Conservation (phyloP, 2,888 invertebrate species). For the Aleiodes leptofemur region DNA sequence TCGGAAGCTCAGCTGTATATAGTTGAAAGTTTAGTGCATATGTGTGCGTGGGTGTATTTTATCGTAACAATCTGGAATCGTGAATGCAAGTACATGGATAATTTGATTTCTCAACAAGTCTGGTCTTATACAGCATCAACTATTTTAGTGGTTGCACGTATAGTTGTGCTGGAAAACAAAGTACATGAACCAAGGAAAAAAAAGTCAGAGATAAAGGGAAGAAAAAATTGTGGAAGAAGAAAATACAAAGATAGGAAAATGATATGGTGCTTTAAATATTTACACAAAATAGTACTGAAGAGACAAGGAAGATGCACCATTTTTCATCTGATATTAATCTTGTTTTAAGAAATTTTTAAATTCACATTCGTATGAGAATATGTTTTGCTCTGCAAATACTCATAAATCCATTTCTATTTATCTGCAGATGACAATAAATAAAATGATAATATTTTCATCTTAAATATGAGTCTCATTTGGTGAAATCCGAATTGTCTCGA, state of each 20-base stretch:
- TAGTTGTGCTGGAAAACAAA: neutral
- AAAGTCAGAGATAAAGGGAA: neutral
- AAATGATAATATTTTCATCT: no score
- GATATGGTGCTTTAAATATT: constrained; percentile 13
- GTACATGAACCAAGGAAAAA: neutral
- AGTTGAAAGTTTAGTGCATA: neutral
- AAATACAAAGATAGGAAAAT: constrained; percentile 10
- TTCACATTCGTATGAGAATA: neutral
- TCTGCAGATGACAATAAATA: neutral
- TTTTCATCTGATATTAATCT: constrained; percentile 5
- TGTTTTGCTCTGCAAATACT: neutral
- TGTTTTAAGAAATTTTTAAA: neutral
- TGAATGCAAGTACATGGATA: constrained; percentile 36
- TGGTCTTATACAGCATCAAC: constrained; percentile 9
- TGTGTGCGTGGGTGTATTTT: constrained; percentile 28
- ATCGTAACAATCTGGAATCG: constrained; percentile 37
- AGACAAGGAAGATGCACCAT: constrained; percentile 3
- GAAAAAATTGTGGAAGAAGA: constrained; percentile 6
- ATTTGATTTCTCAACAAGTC: constrained; percentile 41
- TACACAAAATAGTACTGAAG: constrained; percentile 15
- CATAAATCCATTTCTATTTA: neutral
- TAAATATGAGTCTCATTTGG: no score
- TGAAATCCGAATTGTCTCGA: no score
- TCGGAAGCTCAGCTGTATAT: constrained; percentile 2
- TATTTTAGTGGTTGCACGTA: constrained; percentile 21